A percentile compares a stretch with the other conserved stretches of the same genome.
phyloP scores from a whole-genome alignment of 1,140 invertebrate species.

The Psilanteris sp. region DNA sequence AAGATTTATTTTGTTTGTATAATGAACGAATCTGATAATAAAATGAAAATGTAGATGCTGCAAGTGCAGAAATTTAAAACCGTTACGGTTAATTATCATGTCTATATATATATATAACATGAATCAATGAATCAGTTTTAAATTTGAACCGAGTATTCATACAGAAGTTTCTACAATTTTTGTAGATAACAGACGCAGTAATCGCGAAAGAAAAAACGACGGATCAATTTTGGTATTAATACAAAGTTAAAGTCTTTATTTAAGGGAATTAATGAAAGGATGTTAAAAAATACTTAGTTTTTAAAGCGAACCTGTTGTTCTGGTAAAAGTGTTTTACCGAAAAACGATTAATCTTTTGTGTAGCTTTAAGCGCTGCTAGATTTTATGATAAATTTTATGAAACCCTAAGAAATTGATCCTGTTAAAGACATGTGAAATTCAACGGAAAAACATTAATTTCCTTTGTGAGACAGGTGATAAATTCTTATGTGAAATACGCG shows the following conservation, averaged over 20 bases:
- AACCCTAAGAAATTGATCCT: slow-evolving; percentile 6
- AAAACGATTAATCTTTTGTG: slow-evolving; percentile 24
- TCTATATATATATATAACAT: too few relatives aligned
- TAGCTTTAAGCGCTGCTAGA: slow-evolving; percentile 12
- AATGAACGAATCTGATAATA: too few relatives aligned
- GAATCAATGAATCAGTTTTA: too few relatives aligned
- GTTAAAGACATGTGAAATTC: slow-evolving; percentile 20
- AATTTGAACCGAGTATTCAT: too few relatives aligned
- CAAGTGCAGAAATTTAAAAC: too few relatives aligned
- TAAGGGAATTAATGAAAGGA: not conserved
- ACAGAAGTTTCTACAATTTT: too few relatives aligned
- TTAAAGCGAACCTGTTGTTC: slow-evolving; percentile 3
- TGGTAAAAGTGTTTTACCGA: slow-evolving; percentile 1
- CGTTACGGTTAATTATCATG: too few relatives aligned
- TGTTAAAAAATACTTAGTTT: slow-evolving; percentile 8
- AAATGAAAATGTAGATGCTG: too few relatives aligned
- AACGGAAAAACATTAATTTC: slow-evolving; percentile 17
- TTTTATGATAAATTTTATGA: slow-evolving; percentile 21
- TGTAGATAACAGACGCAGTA: too few relatives aligned
- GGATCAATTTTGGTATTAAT: too few relatives aligned
- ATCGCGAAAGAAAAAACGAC: too few relatives aligned
- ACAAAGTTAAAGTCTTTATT: slow-evolving; percentile 7
- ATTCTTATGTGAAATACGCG: not conserved
- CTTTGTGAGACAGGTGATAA: slow-evolving; percentile 11
- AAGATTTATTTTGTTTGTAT: too few relatives aligned